Evolutionary conservation across 2,113 vertebrate species (phyloP).

Genomic region (Poeciliopsis retropinna): DNA sequence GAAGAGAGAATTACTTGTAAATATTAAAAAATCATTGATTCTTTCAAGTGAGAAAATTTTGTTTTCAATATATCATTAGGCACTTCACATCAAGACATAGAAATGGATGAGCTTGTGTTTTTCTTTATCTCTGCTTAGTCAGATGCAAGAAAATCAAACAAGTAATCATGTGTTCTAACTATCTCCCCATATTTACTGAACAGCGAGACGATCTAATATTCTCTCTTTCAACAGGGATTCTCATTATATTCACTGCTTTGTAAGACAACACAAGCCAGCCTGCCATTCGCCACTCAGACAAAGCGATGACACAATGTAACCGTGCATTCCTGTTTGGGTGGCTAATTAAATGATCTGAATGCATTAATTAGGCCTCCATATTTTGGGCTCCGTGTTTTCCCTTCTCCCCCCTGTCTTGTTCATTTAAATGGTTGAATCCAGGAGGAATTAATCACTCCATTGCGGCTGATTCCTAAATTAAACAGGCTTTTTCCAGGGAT

Average conservation of each 20-base stretch:
- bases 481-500: conserved; percentile 72
- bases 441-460: conserved; percentile 76
- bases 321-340: conserved; percentile 49
- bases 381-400: conserved; percentile 60
- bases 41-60: conserved; percentile 12
- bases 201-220: conserved; percentile 45
- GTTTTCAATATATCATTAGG: conserved; percentile 34
- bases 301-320: conserved; percentile 59
- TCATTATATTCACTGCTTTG: conserved; percentile 55
- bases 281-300: conserved; percentile 64
- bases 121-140: conserved; percentile 39
- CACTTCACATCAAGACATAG: conserved; percentile 14
- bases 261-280: conserved; percentile 48
- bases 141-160: conserved; percentile 63
- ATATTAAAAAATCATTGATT: conserved; percentile 19
- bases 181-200: conserved; percentile 56
- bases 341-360: conserved; percentile 75
- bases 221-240: conserved; percentile 55
- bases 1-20: conserved; percentile 28
- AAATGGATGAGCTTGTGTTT: conserved; percentile 36
- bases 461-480: conserved; percentile 71
- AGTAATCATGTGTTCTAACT: conserved; percentile 55
- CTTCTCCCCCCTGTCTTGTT: conserved; percentile 62
- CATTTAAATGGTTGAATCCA: conserved; percentile 72
- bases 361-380: conserved; percentile 73